Conservation (phyloP, 2,888 invertebrate genomes). For the Callimorpha dominula region DNA sequence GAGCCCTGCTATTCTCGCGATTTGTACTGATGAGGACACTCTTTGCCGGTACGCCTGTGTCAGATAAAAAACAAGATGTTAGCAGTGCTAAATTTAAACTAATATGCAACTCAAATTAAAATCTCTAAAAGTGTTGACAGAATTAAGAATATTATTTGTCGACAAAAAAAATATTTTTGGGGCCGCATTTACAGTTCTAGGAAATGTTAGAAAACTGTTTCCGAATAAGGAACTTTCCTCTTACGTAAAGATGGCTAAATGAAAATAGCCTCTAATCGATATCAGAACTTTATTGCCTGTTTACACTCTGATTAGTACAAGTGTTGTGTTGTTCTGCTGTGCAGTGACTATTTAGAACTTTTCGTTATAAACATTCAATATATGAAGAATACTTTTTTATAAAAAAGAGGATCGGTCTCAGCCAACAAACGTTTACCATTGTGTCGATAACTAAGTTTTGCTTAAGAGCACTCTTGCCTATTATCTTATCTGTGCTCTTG, state of each 20-base stretch:
- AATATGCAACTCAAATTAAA: background rate
- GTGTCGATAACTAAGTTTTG: background rate
- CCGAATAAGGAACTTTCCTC: background rate
- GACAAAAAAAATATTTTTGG: background rate
- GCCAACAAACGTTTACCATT: background rate
- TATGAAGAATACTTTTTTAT: background rate
- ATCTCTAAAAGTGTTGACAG: background rate
- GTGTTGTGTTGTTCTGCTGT: background rate
- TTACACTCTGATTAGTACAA: background rate
- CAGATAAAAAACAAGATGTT: slow-evolving; percentile 21
- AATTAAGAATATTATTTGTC: background rate
- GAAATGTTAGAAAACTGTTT: background rate
- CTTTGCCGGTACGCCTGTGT: slow-evolving; percentile 92
- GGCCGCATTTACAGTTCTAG: background rate
- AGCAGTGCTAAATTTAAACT: background rate
- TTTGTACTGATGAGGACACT: slow-evolving; percentile 92
- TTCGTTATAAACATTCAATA: background rate
- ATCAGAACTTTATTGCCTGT: background rate
- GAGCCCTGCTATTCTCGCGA: slow-evolving; percentile 94
- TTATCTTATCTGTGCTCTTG: too few species aligned
- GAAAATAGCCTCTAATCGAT: background rate
- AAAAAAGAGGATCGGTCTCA: background rate
- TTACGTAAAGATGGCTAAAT: background rate
- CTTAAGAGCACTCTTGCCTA: background rate
- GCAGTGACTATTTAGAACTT: background rate